Base-by-base conservation (phyloP, 2,888 invertebrate genomes). In the Xanthorhoe designata region DNA sequence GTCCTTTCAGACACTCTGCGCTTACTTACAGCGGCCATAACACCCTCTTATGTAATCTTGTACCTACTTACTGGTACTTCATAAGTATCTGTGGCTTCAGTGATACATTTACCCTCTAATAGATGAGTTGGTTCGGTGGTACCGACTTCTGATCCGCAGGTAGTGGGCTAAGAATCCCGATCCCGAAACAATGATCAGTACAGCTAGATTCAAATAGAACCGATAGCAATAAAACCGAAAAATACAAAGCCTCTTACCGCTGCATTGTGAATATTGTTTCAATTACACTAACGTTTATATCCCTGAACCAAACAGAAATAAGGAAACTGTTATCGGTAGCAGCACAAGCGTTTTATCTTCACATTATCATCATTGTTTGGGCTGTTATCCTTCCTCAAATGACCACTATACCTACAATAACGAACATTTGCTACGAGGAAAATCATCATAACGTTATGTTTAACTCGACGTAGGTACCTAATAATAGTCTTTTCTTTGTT, bases 321-420 rank as follows among this genome's bases (percentile, higher is more conserved):
- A 68, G 64, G 68, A 68, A 68, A 68, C 64, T 64, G 64, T 68
- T 68, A 60, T 68, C 57, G 64, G 55, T 50, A n/a, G 56, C 32
- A 49, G 51, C 55, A 67, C 61, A 64, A 61, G 24, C 68, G 64
- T 68, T 68, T 68, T 64, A 68, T 68, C 68, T 68, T 54, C 64
- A 60, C 64, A 64, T 70, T 70, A 75, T 69, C 72, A 66, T 66
- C 65, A 59, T 61, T 64, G 66, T 60, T 58, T 61, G 64, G 62
- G 69, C 66, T 65, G 65, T 72, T 71, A 72, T 70, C 69, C 71
- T 64, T 59, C 49, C 61, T 58, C 63, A 75, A 71, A 68, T 69
- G 69, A 64, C 69, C 67, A 66, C 66, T 64, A n/a, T n/a, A 65
- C 75, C 75, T 57, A 78, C 78, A 75, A 79, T 73, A 71, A 69